Conservation (phyloP, 2,888 invertebrate genomes). For the Peribatodes rhomboidaria region DNA sequence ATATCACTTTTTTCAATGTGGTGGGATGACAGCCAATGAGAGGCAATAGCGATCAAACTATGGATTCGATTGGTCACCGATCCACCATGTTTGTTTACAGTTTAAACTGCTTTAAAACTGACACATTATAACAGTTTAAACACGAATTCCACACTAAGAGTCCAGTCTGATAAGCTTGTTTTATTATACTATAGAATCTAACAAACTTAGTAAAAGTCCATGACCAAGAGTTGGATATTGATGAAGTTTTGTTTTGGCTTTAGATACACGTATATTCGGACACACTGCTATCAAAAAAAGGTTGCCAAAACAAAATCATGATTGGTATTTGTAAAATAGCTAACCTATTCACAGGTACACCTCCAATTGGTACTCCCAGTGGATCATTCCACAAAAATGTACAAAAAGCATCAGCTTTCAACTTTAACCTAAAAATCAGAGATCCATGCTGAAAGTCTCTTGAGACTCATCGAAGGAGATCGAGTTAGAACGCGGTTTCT, state of each 20-base stretch:
- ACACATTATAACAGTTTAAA: background rate
- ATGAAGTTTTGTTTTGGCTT: no score
- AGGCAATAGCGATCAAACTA: background rate
- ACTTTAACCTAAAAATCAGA: conserved; percentile 67
- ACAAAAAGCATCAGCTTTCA: conserved; percentile 24
- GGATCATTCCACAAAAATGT: conserved; percentile 41
- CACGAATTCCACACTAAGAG: no score
- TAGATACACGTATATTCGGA: no score
- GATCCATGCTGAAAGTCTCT: conserved; percentile 85
- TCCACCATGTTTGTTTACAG: background rate
- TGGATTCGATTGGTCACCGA: background rate
- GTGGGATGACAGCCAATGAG: background rate
- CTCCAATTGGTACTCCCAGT: background rate
- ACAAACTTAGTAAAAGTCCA: background rate
- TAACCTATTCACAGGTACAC: background rate
- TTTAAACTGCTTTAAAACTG: background rate
- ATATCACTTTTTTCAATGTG: background rate
- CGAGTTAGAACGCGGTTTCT: conserved; percentile 73
- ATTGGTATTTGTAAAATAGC: background rate
- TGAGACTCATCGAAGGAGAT: conserved; percentile 82
- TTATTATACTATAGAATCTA: no score
- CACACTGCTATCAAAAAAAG: no score
- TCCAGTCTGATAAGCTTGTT: no score
- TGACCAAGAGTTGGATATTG: no score
- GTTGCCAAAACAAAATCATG: no score